Conservation (phyloP, 2,113 vertebrate genomes). For the Ornithorhynchus anatinus region DNA sequence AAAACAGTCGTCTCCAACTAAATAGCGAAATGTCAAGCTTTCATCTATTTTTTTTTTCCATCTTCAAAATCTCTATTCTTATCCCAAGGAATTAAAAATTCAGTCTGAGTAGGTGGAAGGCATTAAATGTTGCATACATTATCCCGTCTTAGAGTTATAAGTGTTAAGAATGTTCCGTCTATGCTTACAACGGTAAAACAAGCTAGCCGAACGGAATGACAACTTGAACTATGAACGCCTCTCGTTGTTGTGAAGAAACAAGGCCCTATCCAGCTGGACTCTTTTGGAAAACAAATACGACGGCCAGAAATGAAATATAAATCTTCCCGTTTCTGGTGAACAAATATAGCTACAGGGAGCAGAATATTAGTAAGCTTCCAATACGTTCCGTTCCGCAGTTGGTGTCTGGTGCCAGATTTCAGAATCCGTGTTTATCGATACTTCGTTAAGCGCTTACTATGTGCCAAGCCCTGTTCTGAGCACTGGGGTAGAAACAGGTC, state of each 20-base stretch:
- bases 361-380: not conserved
- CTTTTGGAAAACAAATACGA: constrained; percentile 48
- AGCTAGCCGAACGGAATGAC: constrained; percentile 40
- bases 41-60: not conserved
- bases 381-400: not conserved
- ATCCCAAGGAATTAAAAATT: not conserved
- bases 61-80: not conserved
- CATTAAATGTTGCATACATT: not conserved
- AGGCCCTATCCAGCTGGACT: constrained; percentile 61
- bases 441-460: no score
- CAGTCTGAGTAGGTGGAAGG: not conserved
- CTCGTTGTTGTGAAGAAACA: constrained; percentile 48
- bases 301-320: constrained; percentile 24
- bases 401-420: not conserved
- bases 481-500: no score
- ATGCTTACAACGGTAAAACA: constrained; percentile 46
- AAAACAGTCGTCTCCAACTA: no score
- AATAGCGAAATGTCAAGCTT: constrained; percentile 10
- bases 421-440: not conserved
- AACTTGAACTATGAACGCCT: constrained; percentile 47
- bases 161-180: constrained; percentile 30
- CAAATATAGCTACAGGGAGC: constrained; percentile 43
- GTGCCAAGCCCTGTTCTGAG: no score
- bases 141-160: constrained; percentile 2
- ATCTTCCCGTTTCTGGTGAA: constrained; percentile 37